Conservation (phyloP, 2,888 invertebrate species). For the Chalcosyrphus nemorum region DNA sequence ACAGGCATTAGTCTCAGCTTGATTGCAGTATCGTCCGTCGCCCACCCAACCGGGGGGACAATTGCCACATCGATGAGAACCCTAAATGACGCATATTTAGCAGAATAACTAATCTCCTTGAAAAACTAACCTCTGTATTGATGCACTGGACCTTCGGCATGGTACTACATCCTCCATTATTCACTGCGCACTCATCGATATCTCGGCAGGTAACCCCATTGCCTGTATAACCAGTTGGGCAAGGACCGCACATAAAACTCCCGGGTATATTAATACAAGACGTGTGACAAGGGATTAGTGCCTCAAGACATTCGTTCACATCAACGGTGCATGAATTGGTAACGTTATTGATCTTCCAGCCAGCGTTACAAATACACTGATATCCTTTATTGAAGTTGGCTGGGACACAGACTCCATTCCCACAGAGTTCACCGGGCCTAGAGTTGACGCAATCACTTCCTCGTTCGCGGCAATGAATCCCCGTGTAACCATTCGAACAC, state of each 20-base stretch:
- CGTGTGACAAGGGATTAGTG: constrained; percentile 89
- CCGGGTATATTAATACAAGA: constrained; percentile 96
- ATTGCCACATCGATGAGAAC: constrained; percentile 91
- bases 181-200: constrained; percentile 92
- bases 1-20: constrained; percentile 76
- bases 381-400: constrained; percentile 86
- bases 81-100: constrained; percentile 83
- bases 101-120: no score
- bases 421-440: constrained; percentile 90
- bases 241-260: constrained; percentile 92
- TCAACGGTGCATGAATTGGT: constrained; percentile 90
- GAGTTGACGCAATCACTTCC: constrained; percentile 88
- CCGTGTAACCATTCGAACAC: constrained; percentile 90
- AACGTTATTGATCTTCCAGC: constrained; percentile 88
- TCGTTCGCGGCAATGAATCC: constrained; percentile 90
- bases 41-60: constrained; percentile 95
- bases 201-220: constrained; percentile 94
- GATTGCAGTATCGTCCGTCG: constrained; percentile 88
- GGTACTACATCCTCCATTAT: constrained; percentile 94
- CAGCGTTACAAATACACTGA: constrained; percentile 92
- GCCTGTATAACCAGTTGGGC: constrained; percentile 93
- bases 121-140: constrained; percentile 89
- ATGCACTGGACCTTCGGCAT: constrained; percentile 91
- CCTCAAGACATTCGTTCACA: constrained; percentile 91
- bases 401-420: constrained; percentile 92